These are phyloP conservation scores for Orussus abietinus DNA, from an alignment of 1,140 invertebrate species.

Conservation along the genomic window DNA sequence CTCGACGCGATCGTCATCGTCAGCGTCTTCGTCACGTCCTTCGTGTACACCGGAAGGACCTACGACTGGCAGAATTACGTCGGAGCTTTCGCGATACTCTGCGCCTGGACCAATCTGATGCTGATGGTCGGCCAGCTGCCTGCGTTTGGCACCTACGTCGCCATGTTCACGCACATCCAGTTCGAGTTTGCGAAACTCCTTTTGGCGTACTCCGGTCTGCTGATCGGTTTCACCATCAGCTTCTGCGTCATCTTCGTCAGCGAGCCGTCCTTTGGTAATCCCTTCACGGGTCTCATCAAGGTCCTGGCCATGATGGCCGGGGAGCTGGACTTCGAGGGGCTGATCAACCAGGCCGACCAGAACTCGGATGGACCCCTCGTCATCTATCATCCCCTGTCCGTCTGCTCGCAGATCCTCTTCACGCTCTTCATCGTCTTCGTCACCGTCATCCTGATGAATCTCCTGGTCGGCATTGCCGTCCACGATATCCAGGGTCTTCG, in stretches of 20 bases:
- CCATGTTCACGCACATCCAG: constrained; percentile 65
- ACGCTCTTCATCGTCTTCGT: constrained; percentile 64
- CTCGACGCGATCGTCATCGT: constrained; percentile 59
- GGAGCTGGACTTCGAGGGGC: constrained; percentile 62
- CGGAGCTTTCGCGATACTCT: constrained; percentile 61
- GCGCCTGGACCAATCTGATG: constrained; percentile 65
- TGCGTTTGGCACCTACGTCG: constrained; percentile 64
- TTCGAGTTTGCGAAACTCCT: constrained; percentile 62
- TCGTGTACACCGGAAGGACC: constrained; percentile 46
- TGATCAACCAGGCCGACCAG: constrained; percentile 55
- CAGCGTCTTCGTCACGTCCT: constrained; percentile 56
- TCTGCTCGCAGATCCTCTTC: constrained; percentile 62
- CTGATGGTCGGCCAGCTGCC: constrained; percentile 64
- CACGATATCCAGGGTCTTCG: constrained; percentile 66
- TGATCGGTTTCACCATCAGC: constrained; percentile 64
- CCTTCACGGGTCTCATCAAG: constrained; percentile 59
- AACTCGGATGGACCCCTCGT: constrained; percentile 36
- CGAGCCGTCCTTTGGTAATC: constrained; percentile 60
- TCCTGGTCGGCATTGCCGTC: constrained; percentile 67
- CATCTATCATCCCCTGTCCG: constrained; percentile 49
- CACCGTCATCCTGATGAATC: constrained; percentile 67
- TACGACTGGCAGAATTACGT: constrained; percentile 63
- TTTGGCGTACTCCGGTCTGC: constrained; percentile 60
- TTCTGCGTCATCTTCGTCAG: constrained; percentile 64
- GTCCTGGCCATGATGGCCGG: constrained; percentile 69